These are phyloP conservation scores for Hirudo medicinalis DNA, from an alignment of 1,140 invertebrate genomes.

Conservation along the genomic window DNA sequence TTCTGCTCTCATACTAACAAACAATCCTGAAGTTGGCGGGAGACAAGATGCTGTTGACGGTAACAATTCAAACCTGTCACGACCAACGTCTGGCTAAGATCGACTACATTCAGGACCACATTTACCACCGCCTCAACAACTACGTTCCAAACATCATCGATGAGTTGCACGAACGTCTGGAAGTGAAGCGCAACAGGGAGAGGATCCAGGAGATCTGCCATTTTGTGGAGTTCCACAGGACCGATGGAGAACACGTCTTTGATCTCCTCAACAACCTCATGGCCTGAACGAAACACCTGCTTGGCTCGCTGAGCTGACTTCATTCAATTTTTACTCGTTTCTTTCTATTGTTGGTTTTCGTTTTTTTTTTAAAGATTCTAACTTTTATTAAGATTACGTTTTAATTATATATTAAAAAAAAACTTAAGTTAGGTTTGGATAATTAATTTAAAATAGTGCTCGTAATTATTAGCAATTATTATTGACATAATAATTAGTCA, in stretches of 20 bases:
- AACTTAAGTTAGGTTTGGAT: no score
- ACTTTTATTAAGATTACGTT: no score
- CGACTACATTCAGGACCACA: slow-evolving; percentile 2
- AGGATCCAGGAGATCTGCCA: slow-evolving; percentile 10
- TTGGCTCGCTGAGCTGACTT: no score
- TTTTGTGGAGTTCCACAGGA: neutral
- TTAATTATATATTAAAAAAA: no score
- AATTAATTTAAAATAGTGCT: no score
- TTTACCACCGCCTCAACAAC: neutral
- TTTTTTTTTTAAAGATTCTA: no score
- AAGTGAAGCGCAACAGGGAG: neutral
- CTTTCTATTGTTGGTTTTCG: no score
- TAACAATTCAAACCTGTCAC: slow-evolving; percentile 1
- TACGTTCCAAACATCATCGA: slow-evolving; percentile 4
- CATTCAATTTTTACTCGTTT: no score
- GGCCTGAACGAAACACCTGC: no score
- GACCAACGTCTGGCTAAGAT: slow-evolving; percentile 10
- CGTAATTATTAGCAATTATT: no score
- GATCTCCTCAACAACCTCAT: neutral
- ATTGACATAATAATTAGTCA: no score
- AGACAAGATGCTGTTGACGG: slow-evolving; percentile 6
- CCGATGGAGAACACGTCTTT: neutral
- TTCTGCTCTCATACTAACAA: no score
- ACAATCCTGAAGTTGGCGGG: neutral
- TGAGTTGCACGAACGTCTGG: neutral